Conservation (phyloP, 1,140 invertebrate species). For the Aethina tumida region DNA sequence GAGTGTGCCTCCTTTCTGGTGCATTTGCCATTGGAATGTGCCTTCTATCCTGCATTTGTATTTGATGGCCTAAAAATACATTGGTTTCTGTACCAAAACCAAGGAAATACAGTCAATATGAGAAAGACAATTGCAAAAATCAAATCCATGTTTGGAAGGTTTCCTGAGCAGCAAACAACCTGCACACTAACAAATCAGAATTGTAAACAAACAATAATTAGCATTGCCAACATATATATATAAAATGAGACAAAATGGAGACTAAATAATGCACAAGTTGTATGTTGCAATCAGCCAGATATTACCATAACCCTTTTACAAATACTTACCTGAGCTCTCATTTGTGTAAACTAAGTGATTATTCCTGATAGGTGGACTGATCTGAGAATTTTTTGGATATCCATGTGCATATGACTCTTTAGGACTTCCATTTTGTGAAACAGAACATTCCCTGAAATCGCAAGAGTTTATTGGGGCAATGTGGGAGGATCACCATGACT, state of each 20-base stretch:
- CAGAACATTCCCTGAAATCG: conserved; percentile 31
- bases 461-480: neutral
- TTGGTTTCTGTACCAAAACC: too few relatives aligned
- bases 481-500: conserved; percentile 9
- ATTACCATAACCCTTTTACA: conserved; percentile 3
- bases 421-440: conserved; percentile 27
- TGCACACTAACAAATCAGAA: neutral
- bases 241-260: neutral
- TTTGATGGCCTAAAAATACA: conserved; percentile 17
- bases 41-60: conserved; percentile 19
- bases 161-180: neutral
- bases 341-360: conserved; percentile 31
- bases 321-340: conserved; percentile 28
- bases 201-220: neutral
- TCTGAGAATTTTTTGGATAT: conserved; percentile 32
- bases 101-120: too few relatives aligned
- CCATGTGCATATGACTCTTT: conserved; percentile 33
- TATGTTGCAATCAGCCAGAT: too few relatives aligned
- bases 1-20: conserved; percentile 20
- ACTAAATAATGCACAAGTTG: too few relatives aligned
- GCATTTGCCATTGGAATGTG: conserved; percentile 19
- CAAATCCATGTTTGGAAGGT: too few relatives aligned
- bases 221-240: neutral
- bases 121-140: too few relatives aligned
- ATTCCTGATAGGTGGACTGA: conserved; percentile 30